These are phyloP conservation scores for Corythoichthys haematopterus DNA, from an alignment of 2,113 vertebrate species.

Conservation along the genomic window DNA sequence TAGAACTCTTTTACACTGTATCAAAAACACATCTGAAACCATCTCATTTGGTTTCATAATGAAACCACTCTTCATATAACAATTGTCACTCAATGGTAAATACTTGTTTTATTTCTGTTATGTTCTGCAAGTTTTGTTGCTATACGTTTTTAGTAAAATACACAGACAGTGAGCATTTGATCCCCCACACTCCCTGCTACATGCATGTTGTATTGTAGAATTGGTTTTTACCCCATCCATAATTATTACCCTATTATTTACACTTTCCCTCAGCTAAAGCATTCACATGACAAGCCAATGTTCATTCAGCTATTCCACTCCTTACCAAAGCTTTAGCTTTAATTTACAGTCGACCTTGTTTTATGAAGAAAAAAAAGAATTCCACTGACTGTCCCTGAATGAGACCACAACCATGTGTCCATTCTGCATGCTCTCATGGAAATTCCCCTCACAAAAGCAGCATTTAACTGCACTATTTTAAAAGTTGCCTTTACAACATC, in stretches of 20 bases:
- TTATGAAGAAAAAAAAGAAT: slow-evolving; percentile 9
- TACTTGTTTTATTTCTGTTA: neutral
- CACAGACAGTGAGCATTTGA: neutral
- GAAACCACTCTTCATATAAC: no score
- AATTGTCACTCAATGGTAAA: no score
- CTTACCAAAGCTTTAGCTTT: slow-evolving; percentile 9
- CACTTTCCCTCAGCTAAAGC: slow-evolving; percentile 42
- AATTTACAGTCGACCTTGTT: slow-evolving; percentile 17
- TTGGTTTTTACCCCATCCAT: slow-evolving; percentile 51
- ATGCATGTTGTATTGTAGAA: slow-evolving; percentile 34
- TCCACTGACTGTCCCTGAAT: slow-evolving; percentile 37
- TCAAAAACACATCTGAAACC: no score
- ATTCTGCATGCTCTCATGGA: slow-evolving; percentile 51
- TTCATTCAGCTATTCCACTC: slow-evolving; percentile 11
- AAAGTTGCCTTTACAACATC: slow-evolving; percentile 23
- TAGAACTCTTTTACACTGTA: no score
- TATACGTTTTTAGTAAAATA: neutral
- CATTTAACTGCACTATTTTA: slow-evolving; percentile 45
- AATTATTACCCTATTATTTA: slow-evolving; percentile 49
- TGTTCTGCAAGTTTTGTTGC: neutral
- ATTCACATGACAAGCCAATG: neutral
- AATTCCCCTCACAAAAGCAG: slow-evolving; percentile 53
- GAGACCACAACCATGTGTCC: slow-evolving; percentile 43
- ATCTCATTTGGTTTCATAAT: no score
- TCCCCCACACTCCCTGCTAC: slow-evolving; percentile 14